A percentile compares a stretch with the other conserved stretches of the same genome.
These are phyloP conservation scores for Colaptes auratus DNA, from an alignment of 2,113 vertebrate species.

Conservation along the genomic window DNA sequence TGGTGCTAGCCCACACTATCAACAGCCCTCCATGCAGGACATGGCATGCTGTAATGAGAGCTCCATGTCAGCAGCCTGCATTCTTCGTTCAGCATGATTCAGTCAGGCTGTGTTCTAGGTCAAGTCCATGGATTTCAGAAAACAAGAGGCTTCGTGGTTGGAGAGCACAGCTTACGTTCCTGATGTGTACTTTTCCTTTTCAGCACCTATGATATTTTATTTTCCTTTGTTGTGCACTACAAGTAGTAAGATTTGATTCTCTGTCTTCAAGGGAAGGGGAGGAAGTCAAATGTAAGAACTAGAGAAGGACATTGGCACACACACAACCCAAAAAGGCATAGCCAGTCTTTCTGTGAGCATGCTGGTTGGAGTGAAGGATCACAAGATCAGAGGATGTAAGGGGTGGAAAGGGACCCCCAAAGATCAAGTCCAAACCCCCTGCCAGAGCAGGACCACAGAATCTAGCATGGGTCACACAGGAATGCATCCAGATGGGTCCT, in stretches of 20 bases:
- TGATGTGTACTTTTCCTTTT: neutral
- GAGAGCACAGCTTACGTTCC: neutral
- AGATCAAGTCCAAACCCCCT: no score
- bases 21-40: neutral
- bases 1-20: neutral
- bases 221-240: neutral
- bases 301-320: neutral
- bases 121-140: neutral
- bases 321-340: neutral
- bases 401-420: no score
- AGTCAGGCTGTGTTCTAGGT: neutral
- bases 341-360: neutral
- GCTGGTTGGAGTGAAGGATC: neutral
- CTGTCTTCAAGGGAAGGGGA: neutral
- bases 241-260: neutral
- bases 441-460: no score
- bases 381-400: no score
- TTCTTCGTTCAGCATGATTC: neutral
- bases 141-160: neutral
- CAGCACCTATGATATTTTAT: neutral
- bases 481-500: no score
- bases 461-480: no score
- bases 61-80: neutral
- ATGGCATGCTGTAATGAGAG: neutral
- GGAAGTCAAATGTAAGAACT: neutral